Percentiles rank a stretch among this genome's conserved stretches.
These are phyloP conservation scores for Coregonus clupeaformis DNA, from an alignment of 2,113 vertebrate genomes.

Conservation along the genomic window DNA sequence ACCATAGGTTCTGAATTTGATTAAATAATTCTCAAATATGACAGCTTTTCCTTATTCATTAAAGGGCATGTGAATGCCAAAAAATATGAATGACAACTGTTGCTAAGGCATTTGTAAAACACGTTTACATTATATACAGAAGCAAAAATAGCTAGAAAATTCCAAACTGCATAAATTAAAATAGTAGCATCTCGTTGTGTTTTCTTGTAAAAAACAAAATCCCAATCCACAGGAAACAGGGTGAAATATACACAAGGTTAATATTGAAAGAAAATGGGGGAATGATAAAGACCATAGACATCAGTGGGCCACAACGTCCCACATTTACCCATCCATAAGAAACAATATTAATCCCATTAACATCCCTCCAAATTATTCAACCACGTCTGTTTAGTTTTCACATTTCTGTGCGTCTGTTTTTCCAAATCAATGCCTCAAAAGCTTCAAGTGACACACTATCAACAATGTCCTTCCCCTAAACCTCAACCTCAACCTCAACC, in stretches of 20 bases:
- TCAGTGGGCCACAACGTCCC: not conserved
- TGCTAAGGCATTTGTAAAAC: constrained; percentile 53
- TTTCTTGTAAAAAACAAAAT: constrained; percentile 29
- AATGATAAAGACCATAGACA: constrained; percentile 16
- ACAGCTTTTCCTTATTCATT: constrained; percentile 39
- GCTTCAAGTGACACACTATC: not conserved
- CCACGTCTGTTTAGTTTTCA: not conserved
- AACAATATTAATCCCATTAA: constrained; percentile 10
- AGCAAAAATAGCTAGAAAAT: constrained; percentile 4
- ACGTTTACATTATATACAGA: constrained; percentile 66
- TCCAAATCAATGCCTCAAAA: not conserved
- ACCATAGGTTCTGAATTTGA: constrained; percentile 25
- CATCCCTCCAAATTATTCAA: not conserved
- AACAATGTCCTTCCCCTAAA: not conserved
- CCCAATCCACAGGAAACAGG: constrained; percentile 49
- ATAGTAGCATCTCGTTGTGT: constrained; percentile 30
- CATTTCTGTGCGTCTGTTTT: not conserved
- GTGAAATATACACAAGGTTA: constrained; percentile 56
- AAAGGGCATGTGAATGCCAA: constrained; percentile 23
- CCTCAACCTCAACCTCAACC: not conserved
- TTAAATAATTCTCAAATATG: constrained; percentile 50
- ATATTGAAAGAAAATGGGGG: constrained; percentile 22
- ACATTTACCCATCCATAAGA: not conserved
- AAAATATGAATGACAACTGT: constrained; percentile 46
- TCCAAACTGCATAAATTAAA: constrained; percentile 63